Conservation (phyloP, 1,140 invertebrate genomes). For the Andricus grossulariae region DNA sequence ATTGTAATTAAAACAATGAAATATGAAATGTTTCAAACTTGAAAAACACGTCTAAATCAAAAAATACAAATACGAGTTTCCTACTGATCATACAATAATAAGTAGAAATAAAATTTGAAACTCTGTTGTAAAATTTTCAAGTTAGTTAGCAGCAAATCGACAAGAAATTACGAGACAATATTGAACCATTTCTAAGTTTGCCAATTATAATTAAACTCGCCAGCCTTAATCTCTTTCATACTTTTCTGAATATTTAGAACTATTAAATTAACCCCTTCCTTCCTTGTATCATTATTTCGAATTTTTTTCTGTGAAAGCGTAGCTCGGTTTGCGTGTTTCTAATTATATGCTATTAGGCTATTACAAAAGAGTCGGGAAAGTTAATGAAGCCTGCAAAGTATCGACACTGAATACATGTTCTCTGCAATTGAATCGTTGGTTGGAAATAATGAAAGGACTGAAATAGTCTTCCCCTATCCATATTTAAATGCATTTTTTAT, state of each 20-base stretch:
- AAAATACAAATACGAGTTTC: no score
- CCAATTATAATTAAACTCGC: not conserved
- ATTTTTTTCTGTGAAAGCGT: not conserved
- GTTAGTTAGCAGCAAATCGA: no score
- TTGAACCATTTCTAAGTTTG: no score
- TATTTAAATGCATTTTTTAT: slow-evolving; percentile 1
- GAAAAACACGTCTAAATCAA: no score
- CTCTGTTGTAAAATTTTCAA: no score
- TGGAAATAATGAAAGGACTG: no score
- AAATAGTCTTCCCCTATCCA: not conserved
- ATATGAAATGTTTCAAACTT: no score
- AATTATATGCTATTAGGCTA: slow-evolving; percentile 1
- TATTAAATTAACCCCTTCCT: not conserved
- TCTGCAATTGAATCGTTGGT: no score
- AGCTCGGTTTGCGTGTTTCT: slow-evolving; percentile 9
- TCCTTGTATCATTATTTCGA: not conserved
- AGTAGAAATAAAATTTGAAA: no score
- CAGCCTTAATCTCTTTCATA: not conserved
- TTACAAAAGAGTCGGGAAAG: slow-evolving; percentile 7
- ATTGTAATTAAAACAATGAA: no score
- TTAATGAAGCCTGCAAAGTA: slow-evolving; percentile 3
- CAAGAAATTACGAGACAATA: no score
- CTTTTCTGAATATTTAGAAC: not conserved
- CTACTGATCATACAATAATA: no score
- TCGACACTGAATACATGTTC: not conserved